These are phyloP conservation scores for Parnassius orleans DNA, from an alignment of 2,888 invertebrate species.

Conservation along the genomic window DNA sequence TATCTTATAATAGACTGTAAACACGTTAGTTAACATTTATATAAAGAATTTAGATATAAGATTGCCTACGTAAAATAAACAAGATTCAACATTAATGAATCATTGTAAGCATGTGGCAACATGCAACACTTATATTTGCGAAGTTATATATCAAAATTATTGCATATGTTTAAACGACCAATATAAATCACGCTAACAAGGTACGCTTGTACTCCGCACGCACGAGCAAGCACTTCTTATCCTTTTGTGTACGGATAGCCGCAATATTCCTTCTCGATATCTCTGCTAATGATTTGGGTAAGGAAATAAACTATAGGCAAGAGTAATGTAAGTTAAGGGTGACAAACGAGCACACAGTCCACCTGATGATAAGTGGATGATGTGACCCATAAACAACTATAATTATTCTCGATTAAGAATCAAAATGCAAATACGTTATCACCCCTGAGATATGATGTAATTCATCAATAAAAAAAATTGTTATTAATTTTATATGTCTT, in stretches of 20 bases:
- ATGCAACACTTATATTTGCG: conserved; percentile 8
- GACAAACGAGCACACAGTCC: no score
- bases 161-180: conserved; percentile 38
- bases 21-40: conserved; percentile 34
- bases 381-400: no score
- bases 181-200: conserved; percentile 64
- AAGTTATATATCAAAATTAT: conserved; percentile 20
- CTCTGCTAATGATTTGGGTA: conserved; percentile 46
- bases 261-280: conserved; percentile 42
- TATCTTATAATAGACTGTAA: no score
- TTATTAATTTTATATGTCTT: no score
- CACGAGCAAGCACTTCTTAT: conserved; percentile 39
- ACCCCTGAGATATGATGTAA: no score
- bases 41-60: not conserved
- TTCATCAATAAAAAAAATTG: no score
- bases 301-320: conserved; percentile 46
- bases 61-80: not conserved
- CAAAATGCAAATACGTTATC: no score
- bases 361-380: no score
- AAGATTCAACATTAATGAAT: not conserved
- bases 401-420: no score
- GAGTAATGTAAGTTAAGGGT: no score
- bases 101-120: not conserved
- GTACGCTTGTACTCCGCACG: conserved; percentile 43
- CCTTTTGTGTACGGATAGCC: conserved; percentile 43